Conservation (phyloP, 2,113 vertebrate species). For the Tyrannus savana region DNA sequence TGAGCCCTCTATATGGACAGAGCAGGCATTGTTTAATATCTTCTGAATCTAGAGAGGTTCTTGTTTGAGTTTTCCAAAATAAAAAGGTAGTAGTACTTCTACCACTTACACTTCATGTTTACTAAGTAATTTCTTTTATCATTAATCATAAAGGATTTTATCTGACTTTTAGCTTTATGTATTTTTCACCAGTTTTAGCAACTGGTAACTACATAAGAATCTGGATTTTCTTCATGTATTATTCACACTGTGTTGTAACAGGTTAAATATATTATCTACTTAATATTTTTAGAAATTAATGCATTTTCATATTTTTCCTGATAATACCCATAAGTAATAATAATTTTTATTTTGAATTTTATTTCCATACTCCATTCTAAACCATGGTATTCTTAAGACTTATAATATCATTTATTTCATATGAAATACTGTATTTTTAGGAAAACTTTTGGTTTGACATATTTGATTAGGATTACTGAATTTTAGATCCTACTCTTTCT, state of each 20-base stretch:
- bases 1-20: slow-evolving; percentile 1
- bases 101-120: neutral
- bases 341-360: neutral
- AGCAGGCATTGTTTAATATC: slow-evolving; percentile 24
- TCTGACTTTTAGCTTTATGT: neutral
- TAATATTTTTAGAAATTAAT: neutral
- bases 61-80: neutral
- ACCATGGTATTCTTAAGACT: neutral
- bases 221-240: neutral
- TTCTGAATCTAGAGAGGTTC: neutral
- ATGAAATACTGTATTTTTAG: neutral
- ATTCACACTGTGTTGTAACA: neutral
- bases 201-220: neutral
- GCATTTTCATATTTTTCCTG: neutral
- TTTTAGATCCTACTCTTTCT: neutral
- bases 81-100: neutral
- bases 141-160: neutral
- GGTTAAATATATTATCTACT: neutral
- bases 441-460: neutral
- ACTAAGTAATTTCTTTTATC: slow-evolving; percentile 11
- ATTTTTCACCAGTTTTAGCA: neutral
- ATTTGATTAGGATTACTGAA: neutral
- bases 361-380: neutral
- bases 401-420: neutral
- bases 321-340: neutral